Conservation (phyloP, 2,113 vertebrate species). For the Microcebus jonahi region DNA sequence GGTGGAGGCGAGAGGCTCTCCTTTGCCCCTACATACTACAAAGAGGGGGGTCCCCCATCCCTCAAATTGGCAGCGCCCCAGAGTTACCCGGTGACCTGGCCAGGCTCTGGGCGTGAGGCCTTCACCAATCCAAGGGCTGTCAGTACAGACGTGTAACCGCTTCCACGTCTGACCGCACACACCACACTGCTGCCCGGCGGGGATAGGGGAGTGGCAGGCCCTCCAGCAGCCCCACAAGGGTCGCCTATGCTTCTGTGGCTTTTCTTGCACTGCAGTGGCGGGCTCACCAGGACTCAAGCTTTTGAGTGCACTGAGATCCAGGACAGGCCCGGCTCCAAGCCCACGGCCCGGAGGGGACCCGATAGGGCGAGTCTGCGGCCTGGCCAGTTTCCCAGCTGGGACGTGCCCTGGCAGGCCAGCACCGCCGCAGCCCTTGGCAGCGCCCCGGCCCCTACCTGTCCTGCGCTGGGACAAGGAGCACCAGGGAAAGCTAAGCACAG, state of each 20-base stretch:
- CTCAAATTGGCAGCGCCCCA: constrained; percentile 88
- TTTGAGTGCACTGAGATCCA: not conserved
- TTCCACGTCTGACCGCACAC: not conserved
- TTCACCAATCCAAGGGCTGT: constrained; percentile 93
- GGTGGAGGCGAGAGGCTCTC: constrained; percentile 92
- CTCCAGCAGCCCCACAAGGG: not conserved
- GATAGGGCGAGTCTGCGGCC: not conserved
- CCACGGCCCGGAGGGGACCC: not conserved
- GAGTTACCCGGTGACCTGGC: constrained; percentile 90
- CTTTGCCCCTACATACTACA: constrained; percentile 90
- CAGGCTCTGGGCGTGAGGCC: constrained; percentile 83
- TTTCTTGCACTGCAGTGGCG: not conserved
- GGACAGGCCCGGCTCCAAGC: not conserved
- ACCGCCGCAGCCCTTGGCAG: not conserved
- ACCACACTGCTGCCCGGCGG: not conserved
- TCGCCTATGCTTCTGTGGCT: constrained; percentile 10
- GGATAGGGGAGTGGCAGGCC: not conserved
- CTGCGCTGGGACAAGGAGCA: not conserved
- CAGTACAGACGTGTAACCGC: constrained; percentile 94
- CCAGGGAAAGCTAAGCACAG: not conserved
- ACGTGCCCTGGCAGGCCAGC: constrained; percentile 71
- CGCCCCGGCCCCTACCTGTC: not conserved
- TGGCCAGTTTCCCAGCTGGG: constrained; percentile 60
- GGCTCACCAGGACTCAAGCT: not conserved
- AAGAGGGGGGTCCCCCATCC: constrained; percentile 89